Percentiles rank a stretch among this genome's conserved stretches.
Evolutionary conservation across 2,797 vertebrate species (phyloP).

Genomic region (Yasuhikotakia modesta): DNA sequence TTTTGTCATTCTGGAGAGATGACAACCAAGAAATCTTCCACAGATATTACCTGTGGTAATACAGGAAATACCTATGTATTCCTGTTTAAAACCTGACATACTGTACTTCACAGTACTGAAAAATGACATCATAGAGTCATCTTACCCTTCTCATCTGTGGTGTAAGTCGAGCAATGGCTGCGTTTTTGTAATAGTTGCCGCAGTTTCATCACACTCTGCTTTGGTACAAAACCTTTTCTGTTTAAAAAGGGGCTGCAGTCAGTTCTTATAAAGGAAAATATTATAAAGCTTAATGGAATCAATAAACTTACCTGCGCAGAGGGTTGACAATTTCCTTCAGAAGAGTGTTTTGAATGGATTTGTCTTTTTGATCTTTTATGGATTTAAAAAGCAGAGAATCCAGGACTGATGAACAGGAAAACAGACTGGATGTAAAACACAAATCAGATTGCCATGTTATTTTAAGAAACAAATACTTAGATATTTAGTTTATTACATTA

Average conservation of each 20-base stretch:
- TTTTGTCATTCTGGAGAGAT: too few species aligned
- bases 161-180: slow-evolving; percentile 83
- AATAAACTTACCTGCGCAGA: slow-evolving; percentile 78
- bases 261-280: not conserved
- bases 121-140: not conserved
- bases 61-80: slow-evolving; percentile 25
- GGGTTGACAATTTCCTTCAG: slow-evolving; percentile 86
- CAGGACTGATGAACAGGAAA: slow-evolving; percentile 86
- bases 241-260: not conserved
- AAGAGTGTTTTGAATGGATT: slow-evolving; percentile 81
- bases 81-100: slow-evolving; percentile 30
- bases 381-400: slow-evolving; percentile 88
- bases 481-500: not conserved
- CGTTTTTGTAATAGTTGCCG: slow-evolving; percentile 82
- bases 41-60: too few species aligned
- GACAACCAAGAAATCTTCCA: slow-evolving; percentile 9
- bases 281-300: not conserved
- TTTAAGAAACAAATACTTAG: not conserved
- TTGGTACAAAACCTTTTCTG: slow-evolving; percentile 83
- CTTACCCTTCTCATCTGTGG: slow-evolving; percentile 88
- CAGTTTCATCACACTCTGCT: slow-evolving; percentile 83
- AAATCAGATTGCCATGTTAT: not conserved
- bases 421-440: slow-evolving; percentile 75
- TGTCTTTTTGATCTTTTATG: slow-evolving; percentile 64
- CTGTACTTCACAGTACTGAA: slow-evolving; percentile 7